A percentile compares a stretch with the other conserved stretches of the same genome.
These are phyloP conservation scores for Protobothrops flavoviridis DNA, from an alignment of 2,113 vertebrate species.

Conservation along the genomic window DNA sequence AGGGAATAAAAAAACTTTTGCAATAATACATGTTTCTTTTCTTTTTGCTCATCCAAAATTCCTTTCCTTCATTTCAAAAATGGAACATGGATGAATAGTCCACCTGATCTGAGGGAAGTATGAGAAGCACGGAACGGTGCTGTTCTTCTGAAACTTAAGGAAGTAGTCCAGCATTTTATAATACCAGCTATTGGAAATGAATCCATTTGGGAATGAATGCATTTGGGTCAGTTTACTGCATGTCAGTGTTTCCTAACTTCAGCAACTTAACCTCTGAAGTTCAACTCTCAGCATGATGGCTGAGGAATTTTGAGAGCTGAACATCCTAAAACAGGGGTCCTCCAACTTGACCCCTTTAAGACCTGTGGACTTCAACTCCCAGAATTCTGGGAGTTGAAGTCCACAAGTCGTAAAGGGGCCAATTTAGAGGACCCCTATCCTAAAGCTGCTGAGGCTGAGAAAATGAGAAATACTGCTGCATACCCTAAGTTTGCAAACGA, in stretches of 20 bases:
- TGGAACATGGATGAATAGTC: neutral
- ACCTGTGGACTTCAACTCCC: no score
- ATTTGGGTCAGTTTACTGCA: neutral
- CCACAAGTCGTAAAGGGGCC: no score
- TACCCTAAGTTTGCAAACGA: neutral
- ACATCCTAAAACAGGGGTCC: neutral
- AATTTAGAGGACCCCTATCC: no score
- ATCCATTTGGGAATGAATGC: neutral
- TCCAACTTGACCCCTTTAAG: no score
- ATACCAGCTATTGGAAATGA: neutral
- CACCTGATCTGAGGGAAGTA: neutral
- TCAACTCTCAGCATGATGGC: neutral
- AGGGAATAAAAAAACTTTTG: neutral
- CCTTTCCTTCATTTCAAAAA: neutral
- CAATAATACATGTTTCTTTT: neutral
- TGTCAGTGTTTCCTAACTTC: neutral
- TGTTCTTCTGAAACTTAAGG: neutral
- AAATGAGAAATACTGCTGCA: neutral
- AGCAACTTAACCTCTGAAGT: neutral
- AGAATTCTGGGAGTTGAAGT: no score
- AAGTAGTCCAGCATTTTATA: neutral
- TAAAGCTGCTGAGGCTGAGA: neutral
- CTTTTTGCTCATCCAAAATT: neutral
- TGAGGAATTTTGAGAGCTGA: neutral
- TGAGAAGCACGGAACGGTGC: neutral